These are phyloP conservation scores for Saimiri boliviensis DNA, from an alignment of 2,113 vertebrate species.

Conservation along the genomic window DNA sequence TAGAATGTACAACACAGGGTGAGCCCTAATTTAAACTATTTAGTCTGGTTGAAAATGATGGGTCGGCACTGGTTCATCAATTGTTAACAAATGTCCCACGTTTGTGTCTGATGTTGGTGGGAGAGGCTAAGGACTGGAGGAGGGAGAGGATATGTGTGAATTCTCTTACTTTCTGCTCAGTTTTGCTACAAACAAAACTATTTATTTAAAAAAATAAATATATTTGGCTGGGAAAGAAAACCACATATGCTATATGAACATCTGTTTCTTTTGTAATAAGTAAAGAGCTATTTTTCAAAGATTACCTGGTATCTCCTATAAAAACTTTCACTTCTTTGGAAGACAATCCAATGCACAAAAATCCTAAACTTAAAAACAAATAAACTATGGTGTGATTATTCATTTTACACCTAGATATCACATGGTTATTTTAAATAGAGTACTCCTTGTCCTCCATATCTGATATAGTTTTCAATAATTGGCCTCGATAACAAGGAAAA, in stretches of 20 bases:
- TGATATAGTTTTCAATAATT: neutral
- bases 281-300: conserved; percentile 28
- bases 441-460: neutral
- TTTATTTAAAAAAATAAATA: no score
- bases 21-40: no score
- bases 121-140: no score
- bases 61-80: no score
- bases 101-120: no score
- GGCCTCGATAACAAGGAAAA: neutral
- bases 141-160: no score
- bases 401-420: neutral
- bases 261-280: conserved; percentile 19
- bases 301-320: neutral
- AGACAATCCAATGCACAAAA: neutral
- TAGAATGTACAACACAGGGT: no score
- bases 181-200: no score
- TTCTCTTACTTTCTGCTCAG: no score
- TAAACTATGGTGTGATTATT: neutral
- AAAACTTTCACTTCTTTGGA: conserved; percentile 17
- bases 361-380: neutral
- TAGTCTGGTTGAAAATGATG: no score
- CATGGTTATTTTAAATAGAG: neutral
- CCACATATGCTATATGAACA: neutral
- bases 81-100: no score
- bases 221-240: no score